phyloP scores from a whole-genome alignment of 2,888 invertebrate genomes.

The Agonopterix alstromeriana region DNA sequence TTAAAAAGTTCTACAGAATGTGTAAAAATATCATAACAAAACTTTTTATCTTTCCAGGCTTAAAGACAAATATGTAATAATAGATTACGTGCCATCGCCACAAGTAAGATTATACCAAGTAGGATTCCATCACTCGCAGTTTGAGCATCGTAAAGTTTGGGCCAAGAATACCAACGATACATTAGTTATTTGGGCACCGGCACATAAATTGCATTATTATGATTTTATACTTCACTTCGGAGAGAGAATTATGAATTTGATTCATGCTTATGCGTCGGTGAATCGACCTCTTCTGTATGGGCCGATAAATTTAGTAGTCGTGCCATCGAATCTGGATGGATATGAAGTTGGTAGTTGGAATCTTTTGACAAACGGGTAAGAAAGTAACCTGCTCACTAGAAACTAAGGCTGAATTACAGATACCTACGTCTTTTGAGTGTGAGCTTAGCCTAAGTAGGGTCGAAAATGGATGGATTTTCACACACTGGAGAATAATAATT shows the following conservation, averaged over 20 bases:
- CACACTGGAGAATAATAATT: no score
- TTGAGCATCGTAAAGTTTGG: conserved; percentile 24
- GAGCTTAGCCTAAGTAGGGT: no score
- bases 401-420: no score
- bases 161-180: conserved; percentile 41
- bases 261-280: conserved; percentile 43
- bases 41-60: conserved; percentile 31
- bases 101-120: conserved; percentile 57
- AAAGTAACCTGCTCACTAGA: no score
- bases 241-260: conserved; percentile 41
- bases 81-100: conserved; percentile 55
- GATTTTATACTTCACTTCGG: conserved; percentile 48
- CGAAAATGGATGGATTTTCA: no score
- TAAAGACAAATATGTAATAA: conserved; percentile 29
- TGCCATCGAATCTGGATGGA: conserved; percentile 44
- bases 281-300: conserved; percentile 44
- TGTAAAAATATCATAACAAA: neutral
- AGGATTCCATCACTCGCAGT: conserved; percentile 56
- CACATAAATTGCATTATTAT: conserved; percentile 32
- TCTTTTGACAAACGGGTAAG: conserved; percentile 60
- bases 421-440: no score
- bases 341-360: conserved; percentile 64
- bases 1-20: conserved; percentile 11
- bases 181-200: conserved; percentile 52
- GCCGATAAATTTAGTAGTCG: conserved; percentile 56